phyloP scores from a whole-genome alignment of 2,888 invertebrate species.

The Drosophila formosana region DNA sequence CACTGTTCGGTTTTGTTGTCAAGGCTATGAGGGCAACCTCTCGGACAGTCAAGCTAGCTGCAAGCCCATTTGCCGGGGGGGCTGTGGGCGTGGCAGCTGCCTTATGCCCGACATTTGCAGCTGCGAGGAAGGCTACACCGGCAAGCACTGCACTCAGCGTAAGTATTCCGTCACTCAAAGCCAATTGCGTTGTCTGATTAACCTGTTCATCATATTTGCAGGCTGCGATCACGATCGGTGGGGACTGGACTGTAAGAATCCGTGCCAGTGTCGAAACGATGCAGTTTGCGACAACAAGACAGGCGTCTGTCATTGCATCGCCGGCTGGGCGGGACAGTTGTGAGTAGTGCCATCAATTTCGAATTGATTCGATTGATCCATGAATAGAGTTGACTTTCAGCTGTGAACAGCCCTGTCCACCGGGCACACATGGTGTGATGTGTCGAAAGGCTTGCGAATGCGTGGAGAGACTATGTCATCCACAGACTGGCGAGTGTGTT shows the following conservation, averaged over 20 bases:
- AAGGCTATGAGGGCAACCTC: slow-evolving; percentile 88
- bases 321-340: slow-evolving; percentile 90
- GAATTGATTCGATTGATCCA: not conserved
- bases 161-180: slow-evolving; percentile 33
- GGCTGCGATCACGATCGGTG: slow-evolving; percentile 90
- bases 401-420: slow-evolving; percentile 83
- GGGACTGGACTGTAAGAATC: slow-evolving; percentile 90
- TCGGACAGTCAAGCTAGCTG: slow-evolving; percentile 84
- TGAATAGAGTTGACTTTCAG: slow-evolving; percentile 48
- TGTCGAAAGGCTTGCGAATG: slow-evolving; percentile 83
- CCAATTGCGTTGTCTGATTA: not conserved
- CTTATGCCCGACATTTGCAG: slow-evolving; percentile 87
- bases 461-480: slow-evolving; percentile 72
- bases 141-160: slow-evolving; percentile 84
- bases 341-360: slow-evolving; percentile 83
- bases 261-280: slow-evolving; percentile 88
- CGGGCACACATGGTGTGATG: slow-evolving; percentile 83
- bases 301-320: slow-evolving; percentile 89
- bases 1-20: slow-evolving; percentile 90
- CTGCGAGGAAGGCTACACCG: slow-evolving; percentile 86
- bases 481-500: slow-evolving; percentile 74
- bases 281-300: slow-evolving; percentile 88
- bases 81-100: slow-evolving; percentile 86
- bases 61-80: slow-evolving; percentile 84
- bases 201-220: slow-evolving; percentile 80